Percentiles rank a stretch among this genome's conserved stretches.
phyloP scores from a whole-genome alignment of 2,113 vertebrate species.

The Poecile atricapillus region DNA sequence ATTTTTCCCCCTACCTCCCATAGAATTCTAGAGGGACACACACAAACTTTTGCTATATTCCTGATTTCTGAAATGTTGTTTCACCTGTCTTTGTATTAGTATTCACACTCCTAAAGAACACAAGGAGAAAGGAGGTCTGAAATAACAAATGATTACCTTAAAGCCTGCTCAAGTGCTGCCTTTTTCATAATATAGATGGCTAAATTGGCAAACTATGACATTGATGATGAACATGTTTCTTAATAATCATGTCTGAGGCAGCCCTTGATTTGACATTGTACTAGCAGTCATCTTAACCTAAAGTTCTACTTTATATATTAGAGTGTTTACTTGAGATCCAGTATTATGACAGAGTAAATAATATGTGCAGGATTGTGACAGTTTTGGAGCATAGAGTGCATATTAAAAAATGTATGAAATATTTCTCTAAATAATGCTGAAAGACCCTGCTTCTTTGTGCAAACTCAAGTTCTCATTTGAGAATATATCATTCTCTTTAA shows the following conservation, averaged over 20 bases:
- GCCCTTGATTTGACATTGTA: neutral
- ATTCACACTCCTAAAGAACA: neutral
- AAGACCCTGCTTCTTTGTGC: neutral
- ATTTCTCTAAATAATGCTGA: neutral
- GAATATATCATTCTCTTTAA: neutral
- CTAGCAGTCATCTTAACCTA: neutral
- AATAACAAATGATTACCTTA: neutral
- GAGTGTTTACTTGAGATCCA: neutral
- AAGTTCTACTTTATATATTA: neutral
- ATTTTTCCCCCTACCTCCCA: neutral
- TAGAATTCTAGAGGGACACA: neutral
- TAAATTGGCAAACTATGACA: neutral
- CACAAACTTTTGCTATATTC: neutral
- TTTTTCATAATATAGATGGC: neutral
- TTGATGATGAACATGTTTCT: neutral
- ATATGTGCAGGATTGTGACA: neutral
- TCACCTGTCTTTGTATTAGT: neutral
- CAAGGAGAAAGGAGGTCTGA: neutral
- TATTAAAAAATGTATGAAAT: neutral
- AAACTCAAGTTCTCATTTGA: neutral
- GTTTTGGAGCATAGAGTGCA: neutral
- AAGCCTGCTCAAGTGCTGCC: neutral
- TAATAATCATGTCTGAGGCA: neutral
- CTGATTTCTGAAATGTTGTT: neutral
- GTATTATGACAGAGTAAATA: neutral